Evolutionary conservation across 2,888 invertebrate species (phyloP), one percentile per base, ranked within the genome.

Genomic region (Tanytarsus gracilentus): DNA sequence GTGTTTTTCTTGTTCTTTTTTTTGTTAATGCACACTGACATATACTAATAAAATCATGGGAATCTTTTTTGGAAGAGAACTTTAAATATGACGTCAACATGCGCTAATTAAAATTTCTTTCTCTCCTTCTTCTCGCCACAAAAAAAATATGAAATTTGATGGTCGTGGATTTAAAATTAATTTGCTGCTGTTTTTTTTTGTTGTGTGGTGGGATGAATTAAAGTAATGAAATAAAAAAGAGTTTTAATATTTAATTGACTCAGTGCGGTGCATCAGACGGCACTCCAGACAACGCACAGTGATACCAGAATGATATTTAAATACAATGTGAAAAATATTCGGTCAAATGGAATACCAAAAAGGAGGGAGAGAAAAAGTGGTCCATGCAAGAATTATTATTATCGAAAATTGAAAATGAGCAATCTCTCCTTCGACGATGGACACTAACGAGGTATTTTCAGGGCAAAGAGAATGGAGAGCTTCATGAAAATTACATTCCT

Each of bases 331-430:
- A n/a, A n/a, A n/a, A n/a, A n/a, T n/a, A n/a, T n/a, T n/a, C n/a
- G 44, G 21, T 23, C 44, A 44, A 7, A 16, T 21, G 4, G 44
- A 6, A 33, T 14, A 14, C 33, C n/a, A 7, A 11, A n/a, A 21
- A 1, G 4, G 9, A 16, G 6, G 8, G 21, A 40, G 5, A 2
- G 5, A 40, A 40, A 44, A 48, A n/a, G n/a, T n/a, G n/a, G n/a
- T n/a, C n/a, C n/a, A n/a, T n/a, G n/a, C n/a, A n/a, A n/a, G n/a
- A 48, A 58, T 58, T 44, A 58, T 58, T 58, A 58, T 58, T 58
- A 58, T 58, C 58, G 58, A 48, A 58, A 58, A 58, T 48, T 58
- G 58, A 58, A 55, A 39, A 26, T 39, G 40, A 25, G 56, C 14
- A 44, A 26, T 48, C 53, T 53, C 21, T 9, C 27, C n/a, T 48